A percentile compares a stretch with the other conserved stretches of the same genome.
Evolutionary conservation across 2,113 vertebrate species (phyloP).

Genomic region (Epinephelus fuscoguttatus): DNA sequence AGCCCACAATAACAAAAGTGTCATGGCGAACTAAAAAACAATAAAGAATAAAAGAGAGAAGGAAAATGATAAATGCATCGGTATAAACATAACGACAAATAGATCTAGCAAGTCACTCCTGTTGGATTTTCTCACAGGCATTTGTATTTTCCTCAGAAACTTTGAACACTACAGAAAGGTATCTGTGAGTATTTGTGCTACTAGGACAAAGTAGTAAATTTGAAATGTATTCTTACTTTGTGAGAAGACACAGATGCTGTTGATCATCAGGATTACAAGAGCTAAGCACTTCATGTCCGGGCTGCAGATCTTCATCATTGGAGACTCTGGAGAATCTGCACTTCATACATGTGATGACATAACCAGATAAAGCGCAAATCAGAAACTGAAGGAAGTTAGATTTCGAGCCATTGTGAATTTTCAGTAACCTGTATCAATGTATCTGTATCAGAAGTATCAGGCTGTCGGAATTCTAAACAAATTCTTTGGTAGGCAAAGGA

Average conservation of each 20-base stretch:
- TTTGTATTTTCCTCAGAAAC: too few relatives aligned
- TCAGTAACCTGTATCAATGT: too few relatives aligned
- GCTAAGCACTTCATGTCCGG: constrained; percentile 25
- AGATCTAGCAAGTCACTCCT: background rate
- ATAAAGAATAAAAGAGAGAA: background rate
- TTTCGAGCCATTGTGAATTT: too few relatives aligned
- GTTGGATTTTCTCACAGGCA: too few relatives aligned
- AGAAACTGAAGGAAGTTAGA: too few relatives aligned
- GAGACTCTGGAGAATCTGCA: background rate
- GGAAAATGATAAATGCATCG: too few relatives aligned
- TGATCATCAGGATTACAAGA: constrained; percentile 38
- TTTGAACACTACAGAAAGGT: too few relatives aligned
- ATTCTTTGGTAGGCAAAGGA: too few relatives aligned
- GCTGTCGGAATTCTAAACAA: too few relatives aligned
- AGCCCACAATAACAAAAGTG: background rate
- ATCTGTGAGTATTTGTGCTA: background rate
- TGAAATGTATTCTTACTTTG: constrained; percentile 48
- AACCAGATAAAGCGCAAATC: too few relatives aligned
- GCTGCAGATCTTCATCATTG: background rate
- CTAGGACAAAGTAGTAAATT: background rate
- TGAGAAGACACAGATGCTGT: constrained; percentile 23
- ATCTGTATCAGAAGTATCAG: too few relatives aligned
- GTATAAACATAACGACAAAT: background rate
- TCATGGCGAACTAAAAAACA: constrained; percentile 65
- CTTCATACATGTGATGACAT: background rate